A percentile compares a stretch with the other conserved stretches of the same genome.
phyloP scores from a whole-genome alignment of 53 echinoderm and acorn worm species.

The Pentamera pediparva region DNA sequence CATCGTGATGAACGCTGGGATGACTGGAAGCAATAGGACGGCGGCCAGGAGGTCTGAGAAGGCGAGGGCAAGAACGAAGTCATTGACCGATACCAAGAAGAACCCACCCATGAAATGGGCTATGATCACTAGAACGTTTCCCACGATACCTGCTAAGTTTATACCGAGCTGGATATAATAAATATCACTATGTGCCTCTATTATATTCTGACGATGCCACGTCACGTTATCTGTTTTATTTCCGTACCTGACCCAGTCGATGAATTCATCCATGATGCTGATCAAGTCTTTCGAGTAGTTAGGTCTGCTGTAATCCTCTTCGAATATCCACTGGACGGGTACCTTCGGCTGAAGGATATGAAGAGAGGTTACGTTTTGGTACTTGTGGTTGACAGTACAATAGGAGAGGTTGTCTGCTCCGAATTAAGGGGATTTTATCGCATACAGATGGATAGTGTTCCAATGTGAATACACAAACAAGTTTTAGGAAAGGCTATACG shows the following conservation, averaged over 20 bases:
- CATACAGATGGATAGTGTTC: too few relatives aligned
- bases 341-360: too few relatives aligned
- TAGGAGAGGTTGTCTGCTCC: too few relatives aligned
- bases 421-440: too few relatives aligned
- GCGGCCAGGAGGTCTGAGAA: conserved; percentile 1
- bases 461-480: too few relatives aligned
- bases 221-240: background rate
- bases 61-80: conserved; percentile 12
- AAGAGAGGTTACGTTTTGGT: too few relatives aligned
- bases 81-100: conserved; percentile 13
- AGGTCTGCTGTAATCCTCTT: too few relatives aligned
- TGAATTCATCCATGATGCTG: background rate
- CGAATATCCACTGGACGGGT: too few relatives aligned
- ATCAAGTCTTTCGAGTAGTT: too few relatives aligned
- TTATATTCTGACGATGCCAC: background rate
- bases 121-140: conserved; percentile 15
- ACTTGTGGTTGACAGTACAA: too few relatives aligned
- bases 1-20: background rate
- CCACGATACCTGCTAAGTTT: background rate
- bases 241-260: background rate
- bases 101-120: conserved; percentile 7
- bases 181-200: background rate
- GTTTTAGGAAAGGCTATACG: too few relatives aligned
- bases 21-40: background rate
- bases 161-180: conserved; percentile 1